These are phyloP conservation scores for Neogobius melanostomus DNA, from an alignment of 2,113 vertebrate species.

Conservation along the genomic window DNA sequence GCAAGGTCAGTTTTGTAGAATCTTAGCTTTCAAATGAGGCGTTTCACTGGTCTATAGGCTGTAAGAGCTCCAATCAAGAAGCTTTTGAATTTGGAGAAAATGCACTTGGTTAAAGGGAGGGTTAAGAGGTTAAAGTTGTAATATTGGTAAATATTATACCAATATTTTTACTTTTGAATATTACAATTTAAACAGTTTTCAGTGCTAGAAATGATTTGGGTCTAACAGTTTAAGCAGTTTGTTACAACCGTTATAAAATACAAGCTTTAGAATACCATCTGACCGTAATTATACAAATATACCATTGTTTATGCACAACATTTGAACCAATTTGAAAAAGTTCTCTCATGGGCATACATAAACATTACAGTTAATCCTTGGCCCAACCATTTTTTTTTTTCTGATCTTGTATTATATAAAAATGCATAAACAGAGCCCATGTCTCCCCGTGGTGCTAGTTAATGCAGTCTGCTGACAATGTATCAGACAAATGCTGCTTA, in stretches of 20 bases:
- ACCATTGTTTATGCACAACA: not conserved
- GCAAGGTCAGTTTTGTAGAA: too few species aligned
- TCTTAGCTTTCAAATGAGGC: too few species aligned
- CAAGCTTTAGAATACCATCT: not conserved
- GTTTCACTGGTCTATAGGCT: too few species aligned
- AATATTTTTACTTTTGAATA: too few species aligned
- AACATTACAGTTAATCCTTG: not conserved
- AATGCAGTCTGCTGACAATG: slow-evolving; percentile 47
- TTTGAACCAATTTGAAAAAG: not conserved
- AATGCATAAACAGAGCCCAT: slow-evolving; percentile 44
- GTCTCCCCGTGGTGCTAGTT: slow-evolving; percentile 71
- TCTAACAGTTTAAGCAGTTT: too few species aligned
- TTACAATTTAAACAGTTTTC: too few species aligned
- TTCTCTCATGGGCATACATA: not conserved
- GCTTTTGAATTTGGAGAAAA: too few species aligned
- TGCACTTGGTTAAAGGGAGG: too few species aligned
- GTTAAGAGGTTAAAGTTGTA: too few species aligned
- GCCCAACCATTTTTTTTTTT: not conserved
- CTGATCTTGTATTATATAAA: not conserved
- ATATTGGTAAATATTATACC: too few species aligned
- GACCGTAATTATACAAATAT: not conserved
- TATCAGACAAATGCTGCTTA: slow-evolving; percentile 12
- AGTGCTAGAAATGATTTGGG: too few species aligned
- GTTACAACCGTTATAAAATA: not conserved
- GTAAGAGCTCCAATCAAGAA: too few species aligned